These are phyloP conservation scores for Dorcus hopei DNA, from an alignment of 2,888 invertebrate genomes.

Conservation along the genomic window DNA sequence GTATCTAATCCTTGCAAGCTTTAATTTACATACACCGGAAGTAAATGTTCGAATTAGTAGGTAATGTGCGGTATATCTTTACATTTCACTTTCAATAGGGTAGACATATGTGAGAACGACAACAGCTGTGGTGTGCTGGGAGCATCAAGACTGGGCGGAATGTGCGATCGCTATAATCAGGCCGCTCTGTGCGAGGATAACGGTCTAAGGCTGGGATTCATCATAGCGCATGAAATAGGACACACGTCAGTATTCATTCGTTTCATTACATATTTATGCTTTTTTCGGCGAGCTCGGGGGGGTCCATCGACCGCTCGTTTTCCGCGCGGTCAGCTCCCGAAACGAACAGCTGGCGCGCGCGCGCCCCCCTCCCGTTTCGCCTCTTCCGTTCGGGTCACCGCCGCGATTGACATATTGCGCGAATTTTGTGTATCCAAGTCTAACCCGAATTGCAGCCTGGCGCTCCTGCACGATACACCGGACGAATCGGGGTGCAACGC, in stretches of 20 bases:
- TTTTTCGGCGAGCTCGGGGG: neutral
- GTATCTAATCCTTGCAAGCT: too few species aligned
- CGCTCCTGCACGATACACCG: conserved; percentile 40
- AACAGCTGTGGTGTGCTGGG: conserved; percentile 50
- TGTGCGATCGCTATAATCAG: conserved; percentile 55
- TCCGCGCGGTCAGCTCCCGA: conserved; percentile 14
- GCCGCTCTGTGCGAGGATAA: conserved; percentile 56
- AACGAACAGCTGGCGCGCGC: conserved; percentile 9
- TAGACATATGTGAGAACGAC: conserved; percentile 43
- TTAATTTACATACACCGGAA: too few species aligned
- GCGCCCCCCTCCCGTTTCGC: neutral
- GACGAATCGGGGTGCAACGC: conserved; percentile 37
- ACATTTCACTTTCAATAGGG: conserved; percentile 30
- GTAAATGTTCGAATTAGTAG: too few species aligned
- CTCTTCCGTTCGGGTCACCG: neutral
- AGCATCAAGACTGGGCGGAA: conserved; percentile 54
- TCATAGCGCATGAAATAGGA: conserved; percentile 58
- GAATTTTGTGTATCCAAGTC: neutral
- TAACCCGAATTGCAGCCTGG: conserved; percentile 30
- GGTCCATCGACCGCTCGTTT: conserved; percentile 18
- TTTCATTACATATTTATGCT: conserved; percentile 9
- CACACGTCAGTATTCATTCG: conserved; percentile 52
- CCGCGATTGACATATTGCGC: neutral
- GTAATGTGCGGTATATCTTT: neutral
- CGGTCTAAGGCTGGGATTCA: conserved; percentile 55